Evolutionary conservation across 2,888 invertebrate genomes (phyloP), one percentile per base, ranked within the genome.

Genomic region (Chalcis sispes): DNA sequence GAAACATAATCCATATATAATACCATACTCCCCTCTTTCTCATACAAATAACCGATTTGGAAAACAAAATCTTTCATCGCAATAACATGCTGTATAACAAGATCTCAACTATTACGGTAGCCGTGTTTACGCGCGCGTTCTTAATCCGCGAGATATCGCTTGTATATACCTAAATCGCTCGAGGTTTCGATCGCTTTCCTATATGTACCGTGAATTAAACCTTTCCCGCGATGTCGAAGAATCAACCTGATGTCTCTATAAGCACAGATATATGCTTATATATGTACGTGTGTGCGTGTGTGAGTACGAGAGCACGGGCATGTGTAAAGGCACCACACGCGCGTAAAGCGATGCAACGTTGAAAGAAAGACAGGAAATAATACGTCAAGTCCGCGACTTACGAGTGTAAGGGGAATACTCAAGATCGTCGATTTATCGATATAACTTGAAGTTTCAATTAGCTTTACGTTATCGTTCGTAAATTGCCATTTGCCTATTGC

Each of bases 281-380:
- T n/a, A n/a, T n/a, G n/a, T n/a, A n/a, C n/a, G n/a, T n/a, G n/a
- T n/a, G n/a, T n/a, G n/a, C n/a, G n/a, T n/a, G n/a, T n/a, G n/a
- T n/a, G n/a, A n/a, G n/a, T n/a, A n/a, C n/a, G n/a, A n/a, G n/a
- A n/a, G n/a, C n/a, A n/a, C n/a, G n/a, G n/a, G n/a, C n/a, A n/a
- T n/a, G n/a, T n/a, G n/a, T n/a, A n/a, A n/a, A n/a, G n/a, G n/a
- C n/a, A n/a, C n/a, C n/a, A 48, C 13, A 46, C 46, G 2, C 18
- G 27, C n/a, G 58, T 20, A n/a, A 23, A 27, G 32, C 29, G n/a
- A 10, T 27, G 29, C 56, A 10, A 20, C 27, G 36, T 29, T 32
- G 32, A 2, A 18, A 59, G 32, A 59, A 69, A 70, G 59, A 27
- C 58, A 58, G 69, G 69, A 70, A 59, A 59, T 70, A 59, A 70